Conservation (phyloP, 2,797 vertebrate species). For the Pempheris klunzingeri region DNA sequence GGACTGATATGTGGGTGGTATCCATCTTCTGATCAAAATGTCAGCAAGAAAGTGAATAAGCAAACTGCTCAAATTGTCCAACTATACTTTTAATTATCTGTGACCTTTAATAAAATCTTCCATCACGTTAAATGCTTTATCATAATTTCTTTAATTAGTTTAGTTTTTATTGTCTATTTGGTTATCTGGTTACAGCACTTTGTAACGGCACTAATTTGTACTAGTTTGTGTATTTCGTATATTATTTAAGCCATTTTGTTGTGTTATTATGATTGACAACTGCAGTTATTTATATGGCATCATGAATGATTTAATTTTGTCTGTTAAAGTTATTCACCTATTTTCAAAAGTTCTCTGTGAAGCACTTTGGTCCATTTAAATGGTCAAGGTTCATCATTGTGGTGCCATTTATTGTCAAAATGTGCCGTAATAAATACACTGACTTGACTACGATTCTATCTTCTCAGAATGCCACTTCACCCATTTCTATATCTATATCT, state of each 20-base stretch:
- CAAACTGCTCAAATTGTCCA: neutral
- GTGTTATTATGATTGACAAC: neutral
- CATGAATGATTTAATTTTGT: neutral
- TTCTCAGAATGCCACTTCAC: neutral
- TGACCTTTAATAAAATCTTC: neutral
- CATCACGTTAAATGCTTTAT: neutral
- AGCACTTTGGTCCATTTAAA: neutral
- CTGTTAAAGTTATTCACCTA: neutral
- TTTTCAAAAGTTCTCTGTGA: neutral
- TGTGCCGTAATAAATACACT: neutral
- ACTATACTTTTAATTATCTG: neutral
- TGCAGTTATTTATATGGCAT: neutral
- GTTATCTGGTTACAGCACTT: neutral
- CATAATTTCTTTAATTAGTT: neutral
- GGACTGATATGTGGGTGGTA: neutral
- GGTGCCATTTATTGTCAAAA: too few relatives aligned
- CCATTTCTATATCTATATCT: too few relatives aligned
- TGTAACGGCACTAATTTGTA: neutral
- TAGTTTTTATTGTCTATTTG: neutral
- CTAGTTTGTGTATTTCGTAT: neutral
- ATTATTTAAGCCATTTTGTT: neutral
- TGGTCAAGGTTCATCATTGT: too few relatives aligned
- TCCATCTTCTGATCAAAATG: neutral
- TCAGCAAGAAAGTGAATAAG: neutral
- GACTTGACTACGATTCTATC: neutral